phyloP scores from a whole-genome alignment of 2,113 vertebrate species.

The Pandion haliaetus region DNA sequence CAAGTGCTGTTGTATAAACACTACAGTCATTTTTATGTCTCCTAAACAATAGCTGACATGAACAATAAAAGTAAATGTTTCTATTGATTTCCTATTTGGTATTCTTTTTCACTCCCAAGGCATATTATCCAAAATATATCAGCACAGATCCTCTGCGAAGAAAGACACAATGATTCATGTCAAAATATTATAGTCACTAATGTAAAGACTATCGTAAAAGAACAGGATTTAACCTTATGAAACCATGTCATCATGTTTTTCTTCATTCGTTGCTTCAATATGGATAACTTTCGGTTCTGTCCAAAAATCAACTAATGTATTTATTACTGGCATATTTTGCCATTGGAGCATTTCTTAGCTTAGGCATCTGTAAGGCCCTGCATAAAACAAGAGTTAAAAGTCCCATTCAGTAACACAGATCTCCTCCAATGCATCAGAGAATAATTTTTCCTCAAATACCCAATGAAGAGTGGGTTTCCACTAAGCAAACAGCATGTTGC shows the following conservation, averaged over 20 bases:
- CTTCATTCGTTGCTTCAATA: neutral
- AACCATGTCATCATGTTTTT: neutral
- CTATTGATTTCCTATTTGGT: constrained; percentile 26
- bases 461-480: neutral
- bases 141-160: neutral
- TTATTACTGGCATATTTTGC: neutral
- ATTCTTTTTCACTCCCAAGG: neutral
- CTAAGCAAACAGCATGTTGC: neutral
- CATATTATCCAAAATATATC: neutral
- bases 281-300: neutral
- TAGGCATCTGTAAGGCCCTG: neutral
- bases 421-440: neutral
- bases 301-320: neutral
- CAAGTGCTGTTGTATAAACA: neutral
- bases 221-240: neutral
- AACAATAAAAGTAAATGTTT: constrained; percentile 14
- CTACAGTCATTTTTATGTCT: neutral
- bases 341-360: neutral
- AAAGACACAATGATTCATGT: neutral
- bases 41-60: neutral
- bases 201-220: neutral
- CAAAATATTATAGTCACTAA: neutral
- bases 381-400: neutral
- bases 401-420: neutral
- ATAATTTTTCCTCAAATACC: neutral